These are phyloP conservation scores for Gallinago stenura DNA, from an alignment of 2,797 vertebrate genomes.

Conservation along the genomic window DNA sequence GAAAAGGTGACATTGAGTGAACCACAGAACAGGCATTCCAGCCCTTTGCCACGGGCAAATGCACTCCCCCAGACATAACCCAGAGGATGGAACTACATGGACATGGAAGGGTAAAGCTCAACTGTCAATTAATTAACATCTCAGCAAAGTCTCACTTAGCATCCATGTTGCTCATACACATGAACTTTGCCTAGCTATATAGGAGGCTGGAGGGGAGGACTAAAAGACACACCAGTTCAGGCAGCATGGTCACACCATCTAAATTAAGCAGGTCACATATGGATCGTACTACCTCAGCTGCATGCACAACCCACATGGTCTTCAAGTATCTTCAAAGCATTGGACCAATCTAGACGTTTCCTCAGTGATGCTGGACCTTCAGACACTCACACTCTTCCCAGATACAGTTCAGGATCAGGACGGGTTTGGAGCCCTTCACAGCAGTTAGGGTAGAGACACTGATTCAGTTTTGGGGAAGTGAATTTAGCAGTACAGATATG, in stretches of 20 bases:
- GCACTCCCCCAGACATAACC: neutral
- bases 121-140: neutral
- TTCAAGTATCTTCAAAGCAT: neutral
- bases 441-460: neutral
- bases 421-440: neutral
- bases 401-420: neutral
- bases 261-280: rapidly evolving
- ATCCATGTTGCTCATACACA: neutral
- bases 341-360: neutral
- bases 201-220: neutral
- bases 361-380: neutral
- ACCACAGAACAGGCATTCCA: neutral
- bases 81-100: neutral
- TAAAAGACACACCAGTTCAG: neutral
- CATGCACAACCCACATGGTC: neutral
- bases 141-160: neutral
- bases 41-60: neutral
- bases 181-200: neutral
- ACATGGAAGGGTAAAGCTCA: neutral
- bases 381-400: rapidly evolving
- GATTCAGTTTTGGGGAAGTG: neutral
- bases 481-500: neutral
- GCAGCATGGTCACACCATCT: neutral
- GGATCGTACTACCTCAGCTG: neutral
- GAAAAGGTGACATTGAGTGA: neutral